A percentile compares a stretch with the other conserved stretches of the same genome.
phyloP scores from a whole-genome alignment of 1,140 invertebrate species.

The Vollenhovia emeryi region DNA sequence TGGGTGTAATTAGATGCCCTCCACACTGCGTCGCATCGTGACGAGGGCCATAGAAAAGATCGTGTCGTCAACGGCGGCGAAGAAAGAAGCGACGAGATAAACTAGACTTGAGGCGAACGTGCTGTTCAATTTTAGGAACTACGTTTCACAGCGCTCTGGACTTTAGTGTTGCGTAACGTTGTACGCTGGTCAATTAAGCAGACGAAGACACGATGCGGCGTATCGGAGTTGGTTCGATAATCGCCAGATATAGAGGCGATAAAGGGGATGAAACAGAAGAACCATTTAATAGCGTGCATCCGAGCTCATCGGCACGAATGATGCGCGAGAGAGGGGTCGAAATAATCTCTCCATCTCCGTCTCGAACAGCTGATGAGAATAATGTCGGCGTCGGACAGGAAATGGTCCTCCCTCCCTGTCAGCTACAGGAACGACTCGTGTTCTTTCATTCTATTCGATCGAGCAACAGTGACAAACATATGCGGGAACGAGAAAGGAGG shows the following conservation, averaged over 20 bases:
- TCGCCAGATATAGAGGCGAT: conserved; percentile 59
- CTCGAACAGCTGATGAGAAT: conserved; percentile 69
- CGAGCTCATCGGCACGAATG: conserved; percentile 9
- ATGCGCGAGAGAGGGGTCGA: conserved; percentile 10
- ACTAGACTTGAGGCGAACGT: conserved; percentile 20
- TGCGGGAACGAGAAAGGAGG: neutral
- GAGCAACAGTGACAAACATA: conserved; percentile 35
- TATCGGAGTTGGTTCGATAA: conserved; percentile 65
- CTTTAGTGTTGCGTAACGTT: neutral
- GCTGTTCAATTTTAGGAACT: neutral
- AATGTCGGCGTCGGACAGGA: conserved; percentile 65
- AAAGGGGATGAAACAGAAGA: conserved; percentile 57
- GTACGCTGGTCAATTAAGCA: conserved; percentile 54
- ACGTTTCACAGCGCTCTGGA: neutral
- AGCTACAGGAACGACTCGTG: conserved; percentile 50
- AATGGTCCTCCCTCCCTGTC: conserved; percentile 58
- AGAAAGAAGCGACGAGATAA: conserved; percentile 55
- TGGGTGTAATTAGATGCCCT: conserved; percentile 76
- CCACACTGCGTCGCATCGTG: conserved; percentile 41
- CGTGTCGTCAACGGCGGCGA: neutral
- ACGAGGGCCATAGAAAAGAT: conserved; percentile 39
- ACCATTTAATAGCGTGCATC: conserved; percentile 12
- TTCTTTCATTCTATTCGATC: conserved; percentile 40
- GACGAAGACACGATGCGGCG: conserved; percentile 59
- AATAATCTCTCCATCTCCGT: conserved; percentile 45